Conservation (phyloP, 2,113 vertebrate species). For the Albula glossodonta region DNA sequence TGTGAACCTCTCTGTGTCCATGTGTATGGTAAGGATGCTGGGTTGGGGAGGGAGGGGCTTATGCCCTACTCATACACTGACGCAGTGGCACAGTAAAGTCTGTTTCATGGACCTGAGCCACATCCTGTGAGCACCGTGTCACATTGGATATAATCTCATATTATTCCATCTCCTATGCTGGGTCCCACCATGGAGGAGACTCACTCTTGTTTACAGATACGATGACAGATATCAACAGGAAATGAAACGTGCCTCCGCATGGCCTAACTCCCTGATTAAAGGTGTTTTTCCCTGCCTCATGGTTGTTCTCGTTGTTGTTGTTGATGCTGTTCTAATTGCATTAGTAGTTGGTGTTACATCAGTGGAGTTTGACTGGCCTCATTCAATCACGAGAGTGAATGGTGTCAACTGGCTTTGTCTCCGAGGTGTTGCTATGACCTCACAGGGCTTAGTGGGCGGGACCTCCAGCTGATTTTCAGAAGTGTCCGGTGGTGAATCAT, state of each 20-base stretch:
- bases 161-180: background rate
- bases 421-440: background rate
- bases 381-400: too few species aligned
- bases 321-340: background rate
- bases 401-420: too few species aligned
- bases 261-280: background rate
- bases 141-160: background rate
- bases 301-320: background rate
- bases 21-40: background rate
- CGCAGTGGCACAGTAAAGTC: background rate
- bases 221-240: slow-evolving; percentile 7
- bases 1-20: background rate
- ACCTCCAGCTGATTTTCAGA: background rate
- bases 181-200: background rate
- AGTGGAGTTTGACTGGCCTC: too few species aligned
- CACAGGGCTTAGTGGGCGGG: background rate
- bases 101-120: background rate
- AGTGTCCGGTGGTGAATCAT: background rate
- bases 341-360: too few species aligned
- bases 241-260: slow-evolving; percentile 18
- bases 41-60: background rate
- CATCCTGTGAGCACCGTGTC: background rate
- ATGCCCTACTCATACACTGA: background rate
- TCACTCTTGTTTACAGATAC: background rate
- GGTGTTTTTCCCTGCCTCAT: background rate